Conservation (phyloP, 1,140 invertebrate genomes). For the Panagrolaimus sp. region DNA sequence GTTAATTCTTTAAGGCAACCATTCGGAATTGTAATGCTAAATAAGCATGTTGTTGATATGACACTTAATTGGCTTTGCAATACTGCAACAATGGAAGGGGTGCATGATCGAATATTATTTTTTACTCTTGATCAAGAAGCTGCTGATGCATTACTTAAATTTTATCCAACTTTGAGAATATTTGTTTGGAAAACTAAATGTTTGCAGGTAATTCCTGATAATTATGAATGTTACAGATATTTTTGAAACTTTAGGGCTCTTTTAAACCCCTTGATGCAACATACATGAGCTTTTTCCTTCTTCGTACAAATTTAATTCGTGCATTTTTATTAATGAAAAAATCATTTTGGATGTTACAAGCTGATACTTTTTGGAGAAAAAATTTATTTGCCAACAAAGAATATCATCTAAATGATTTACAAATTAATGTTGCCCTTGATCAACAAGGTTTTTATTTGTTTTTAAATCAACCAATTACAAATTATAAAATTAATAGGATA, state of each 20-base stretch:
- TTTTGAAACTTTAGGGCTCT: constrained; percentile 31
- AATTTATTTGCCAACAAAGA: constrained; percentile 23
- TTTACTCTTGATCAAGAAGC: constrained; percentile 37
- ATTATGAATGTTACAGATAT: neutral
- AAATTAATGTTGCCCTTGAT: constrained; percentile 34
- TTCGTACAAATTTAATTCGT: constrained; percentile 40
- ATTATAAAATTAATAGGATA: constrained; percentile 18
- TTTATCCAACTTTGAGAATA: constrained; percentile 31
- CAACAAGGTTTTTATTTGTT: constrained; percentile 25
- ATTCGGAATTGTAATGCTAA: constrained; percentile 38
- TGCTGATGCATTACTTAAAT: constrained; percentile 21
- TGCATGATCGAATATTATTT: constrained; percentile 34
- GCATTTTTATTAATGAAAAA: constrained; percentile 30
- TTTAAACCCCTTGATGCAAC: constrained; percentile 36
- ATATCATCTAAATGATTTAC: neutral
- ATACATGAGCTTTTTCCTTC: constrained; percentile 45
- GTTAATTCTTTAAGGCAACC: constrained; percentile 22
- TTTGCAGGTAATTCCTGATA: constrained; percentile 26
- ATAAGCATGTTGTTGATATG: constrained; percentile 37
- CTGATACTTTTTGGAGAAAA: constrained; percentile 39
- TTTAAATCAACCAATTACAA: neutral
- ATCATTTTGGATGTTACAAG: constrained; percentile 45
- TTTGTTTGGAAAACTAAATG: constrained; percentile 34
- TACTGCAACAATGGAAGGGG: constrained; percentile 24
- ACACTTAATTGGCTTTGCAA: constrained; percentile 44